Evolutionary conservation across 2,797 vertebrate species (phyloP), one percentile per base, ranked within the genome.

Genomic region (Hozukius guyotensis): DNA sequence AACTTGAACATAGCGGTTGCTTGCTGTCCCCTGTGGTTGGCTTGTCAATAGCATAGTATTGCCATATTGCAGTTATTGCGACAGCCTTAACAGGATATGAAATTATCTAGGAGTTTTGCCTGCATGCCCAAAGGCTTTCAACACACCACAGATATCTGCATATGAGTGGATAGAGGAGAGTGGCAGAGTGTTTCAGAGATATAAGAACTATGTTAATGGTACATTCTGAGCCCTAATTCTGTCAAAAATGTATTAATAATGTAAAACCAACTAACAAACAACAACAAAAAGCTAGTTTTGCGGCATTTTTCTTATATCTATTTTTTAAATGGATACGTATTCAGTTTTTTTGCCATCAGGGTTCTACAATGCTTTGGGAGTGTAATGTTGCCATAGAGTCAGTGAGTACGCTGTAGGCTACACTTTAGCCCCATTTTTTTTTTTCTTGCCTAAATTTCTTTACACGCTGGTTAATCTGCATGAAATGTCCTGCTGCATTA

Each of bases 11-110:
- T 49, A 20, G 46, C 46, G 8, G 46, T 49, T 49, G 46, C 16
- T 49, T 49, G 46, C 46, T 2, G 2, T 49, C 18, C 0, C 0
- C 0, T 0, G 16, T 18, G 7, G 42, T 46, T 18, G 42, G 2
- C 46, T 49, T 49, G 46, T 49, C 46, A 49, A 49, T 49, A 49
- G 46, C 8, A 3, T 3, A 7, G 46, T 20, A 49, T 49, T 20
- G 46, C 46, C 20, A 49, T 1, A 20, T 18, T 49, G 46, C 46
- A 20, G 46, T 49, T 9, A 49, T 49, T 0, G 1, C 7, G 8
- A 49, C 46, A 49, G 46, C 7, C 46, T 8, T 49, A 49, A 8
- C 18, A 20, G 18, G 0, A 49, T 7, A 62, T 62, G 60, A 34
- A 34, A 22, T 62, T 6, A 6, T 34, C 20, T n/a, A 13, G 31